Evolutionary conservation across 2,113 vertebrate species (phyloP), one percentile per base, ranked within the genome.

Genomic region (Rissa tridactyla): DNA sequence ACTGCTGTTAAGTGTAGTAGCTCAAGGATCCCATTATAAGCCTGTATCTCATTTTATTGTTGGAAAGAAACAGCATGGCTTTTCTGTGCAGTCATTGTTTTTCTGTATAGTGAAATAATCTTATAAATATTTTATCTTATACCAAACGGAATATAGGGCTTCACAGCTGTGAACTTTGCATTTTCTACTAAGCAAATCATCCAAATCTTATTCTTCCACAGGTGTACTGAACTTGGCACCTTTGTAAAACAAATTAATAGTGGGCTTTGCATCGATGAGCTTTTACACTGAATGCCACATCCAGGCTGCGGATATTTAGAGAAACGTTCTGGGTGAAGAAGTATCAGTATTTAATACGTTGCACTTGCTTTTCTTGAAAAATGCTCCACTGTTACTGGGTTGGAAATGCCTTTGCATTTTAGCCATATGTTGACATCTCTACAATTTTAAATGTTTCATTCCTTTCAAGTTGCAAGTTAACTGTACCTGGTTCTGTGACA

Each of bases 351-450:
- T 77, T 83, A 82, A 55, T 40, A 42, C 36, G 77, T 91, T 12
- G 7, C 9, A 32, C 16, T 61, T 73, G 29, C 5, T 62, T 88
- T 49, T 57, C 64, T 44, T 89, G 46, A 36, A 85, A 80, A 91
- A 54, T 21, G 14, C 30, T 79, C 17, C 44, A 10, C 25, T 86
- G 25, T 49, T 58, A 17, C 46, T 82, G 49, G 34, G 1, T 55
- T 90, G 25, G 27, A 94, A 82, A 70, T 73, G 22, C 36, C 42
- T 92, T 92, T 92, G 58, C 38, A 25, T 92, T 97, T 87, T 73
- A 66, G 66, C 66, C 2, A 0, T 55, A 17, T 57, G 20, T 52
- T 91, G 69, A 57, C 49, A 62, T 81, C 32, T 68, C 38, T 70
- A 34, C n/a, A n/a, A 18, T 83, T 90, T 69, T 25, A 66, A 42